Evolutionary conservation across 2,888 invertebrate species (phyloP), one percentile per base, ranked within the genome.

Genomic region (Xanthorhoe designata): DNA sequence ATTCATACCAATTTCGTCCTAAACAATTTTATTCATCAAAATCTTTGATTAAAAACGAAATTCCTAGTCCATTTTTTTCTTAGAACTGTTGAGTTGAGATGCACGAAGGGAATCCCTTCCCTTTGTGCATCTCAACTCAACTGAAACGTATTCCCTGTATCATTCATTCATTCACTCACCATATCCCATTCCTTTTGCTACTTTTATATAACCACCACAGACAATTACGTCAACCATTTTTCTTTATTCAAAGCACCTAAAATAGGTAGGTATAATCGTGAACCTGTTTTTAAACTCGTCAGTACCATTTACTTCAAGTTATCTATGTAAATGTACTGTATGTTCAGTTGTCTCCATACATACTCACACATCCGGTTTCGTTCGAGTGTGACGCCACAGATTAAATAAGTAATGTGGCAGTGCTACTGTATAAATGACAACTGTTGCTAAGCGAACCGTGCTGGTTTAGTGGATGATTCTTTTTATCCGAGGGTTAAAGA

Each of bases 241-340:
- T 42, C 38, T 13, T 42, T 42, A 42, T 35, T 35, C 35, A 42
- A 42, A 42, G 13, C 32, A 32, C 38, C 51, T 24, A 10, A 19
- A 51, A 51, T n/a, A n/a, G n/a, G 24, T 51, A 51, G n/a, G 51
- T 24, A 52, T 24, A 60, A 60, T 63, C 62, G 35, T 5, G 17
- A 35, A 64, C 59, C 54, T 32, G 59, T 59, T 59, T 62, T 19
- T 52, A 13, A 58, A 45, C 54, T 24, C 54, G 63, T 61, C 60
- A 45, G 15, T 17, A 47, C 58, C 50, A 54, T 59, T 59, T 54
- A 66, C 60, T 52, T 63, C 10, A 63, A 42, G 56, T 45, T 67
- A 71, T 69, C 66, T 71, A 71, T 71, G 71, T 62, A 58, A 71
- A 71, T 71, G 58, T 51, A 38, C 38, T 55, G 64, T 68, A 64